Base-by-base conservation (phyloP, 2,888 invertebrate genomes). In the Rhagium mordax region DNA sequence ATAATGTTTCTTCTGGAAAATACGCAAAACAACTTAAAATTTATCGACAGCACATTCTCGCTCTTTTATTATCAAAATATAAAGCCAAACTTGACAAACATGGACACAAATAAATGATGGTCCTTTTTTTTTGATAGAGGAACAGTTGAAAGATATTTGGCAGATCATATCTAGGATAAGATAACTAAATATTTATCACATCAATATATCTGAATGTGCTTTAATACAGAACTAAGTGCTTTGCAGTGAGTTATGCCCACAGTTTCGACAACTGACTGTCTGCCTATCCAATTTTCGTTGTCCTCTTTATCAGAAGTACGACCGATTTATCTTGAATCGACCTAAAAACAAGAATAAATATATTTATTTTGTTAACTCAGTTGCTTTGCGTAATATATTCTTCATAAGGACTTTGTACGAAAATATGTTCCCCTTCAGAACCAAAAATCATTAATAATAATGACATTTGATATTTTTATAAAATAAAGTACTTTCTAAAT, bases 101-200 rank as follows among this genome's bases (percentile, higher is more conserved):
- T 51, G 51, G 16, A 10, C 7, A 18, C 8, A 10, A 6, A 51
- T 4, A 51, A 51, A 48, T 48, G 3, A n/a, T 49, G 10, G 49
- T 49, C 18, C 49, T 49, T 47, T 47, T 3, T 47, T 3, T 47
- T 3, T 49, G 18, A 20, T 20, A 20, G 51, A 51, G 20, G 8
- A 18, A 51, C 3, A 10, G 51, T 51, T 16, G 51, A 51, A 51
- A 51, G 51, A 51, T 51, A 51, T 10, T 51, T 51, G 20, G 5
- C 7, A 20, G 20, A 51, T 51, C 18, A 51, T 16, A 51, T 51
- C 13, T 1, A 10, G 51, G 18, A 20, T 51, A 51, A 51, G 51
- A 51, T 51, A 51, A 51, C 49, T 1, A 51, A 51, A 51, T 18
- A 51, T 51, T 51, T 51, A 51, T 51, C 20, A 51, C 51, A 51